A percentile compares a stretch with the other conserved stretches of the same genome.
Conservation (phyloP, 2,888 invertebrate species). For the Melinopterus prodromus region DNA sequence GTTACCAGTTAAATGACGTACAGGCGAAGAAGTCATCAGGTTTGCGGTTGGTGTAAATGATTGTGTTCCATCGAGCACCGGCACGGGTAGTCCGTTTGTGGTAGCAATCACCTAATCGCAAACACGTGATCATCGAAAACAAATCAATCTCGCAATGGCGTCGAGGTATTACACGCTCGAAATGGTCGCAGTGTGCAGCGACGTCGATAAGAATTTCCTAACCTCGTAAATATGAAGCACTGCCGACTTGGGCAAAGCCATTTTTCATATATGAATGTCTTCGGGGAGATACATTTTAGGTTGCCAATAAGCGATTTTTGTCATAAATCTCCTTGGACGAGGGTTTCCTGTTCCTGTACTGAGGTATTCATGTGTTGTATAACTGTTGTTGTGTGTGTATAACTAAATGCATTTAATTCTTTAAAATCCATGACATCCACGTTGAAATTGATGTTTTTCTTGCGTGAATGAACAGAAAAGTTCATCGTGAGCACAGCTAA, state of each 20-base stretch:
- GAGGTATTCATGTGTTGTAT: too few relatives aligned
- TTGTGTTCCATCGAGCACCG: background rate
- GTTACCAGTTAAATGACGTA: too few relatives aligned
- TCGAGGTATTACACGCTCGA: slow-evolving; percentile 28
- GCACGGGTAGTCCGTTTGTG: slow-evolving; percentile 6
- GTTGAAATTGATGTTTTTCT: background rate
- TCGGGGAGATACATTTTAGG: too few relatives aligned
- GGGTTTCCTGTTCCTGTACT: too few relatives aligned
- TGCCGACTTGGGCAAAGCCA: background rate
- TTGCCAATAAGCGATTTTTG: too few relatives aligned
- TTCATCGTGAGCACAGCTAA: background rate
- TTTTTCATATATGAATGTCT: background rate
- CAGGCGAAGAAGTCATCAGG: background rate
- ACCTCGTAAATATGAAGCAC: slow-evolving; percentile 32
- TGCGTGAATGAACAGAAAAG: background rate
- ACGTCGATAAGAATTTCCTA: background rate
- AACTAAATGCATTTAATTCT: background rate
- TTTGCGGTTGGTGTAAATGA: background rate
- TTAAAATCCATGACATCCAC: background rate
- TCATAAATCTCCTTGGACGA: too few relatives aligned
- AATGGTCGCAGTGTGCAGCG: slow-evolving; percentile 27
- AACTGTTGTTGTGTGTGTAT: too few relatives aligned
- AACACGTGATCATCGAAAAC: slow-evolving; percentile 21
- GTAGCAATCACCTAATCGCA: slow-evolving; percentile 7
- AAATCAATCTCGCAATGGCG: slow-evolving; percentile 20